Conservation (phyloP, 2,888 invertebrate species). For the Blera fallax region DNA sequence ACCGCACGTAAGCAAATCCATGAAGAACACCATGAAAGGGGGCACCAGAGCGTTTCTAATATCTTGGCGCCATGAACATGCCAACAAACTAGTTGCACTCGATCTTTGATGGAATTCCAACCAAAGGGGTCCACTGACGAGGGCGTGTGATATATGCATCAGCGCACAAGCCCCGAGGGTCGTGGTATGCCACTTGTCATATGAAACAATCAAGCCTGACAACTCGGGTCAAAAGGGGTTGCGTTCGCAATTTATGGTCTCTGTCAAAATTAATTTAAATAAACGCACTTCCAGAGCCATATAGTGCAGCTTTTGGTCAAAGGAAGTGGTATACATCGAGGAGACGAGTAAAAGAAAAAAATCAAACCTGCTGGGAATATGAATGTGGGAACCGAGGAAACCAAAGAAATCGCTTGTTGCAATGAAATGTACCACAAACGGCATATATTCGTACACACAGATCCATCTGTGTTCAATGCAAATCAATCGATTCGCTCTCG, state of each 20-base stretch:
- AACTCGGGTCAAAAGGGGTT: conserved; percentile 38
- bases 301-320: not conserved
- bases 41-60: conserved; percentile 69
- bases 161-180: conserved; percentile 37
- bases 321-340: conserved; percentile 30
- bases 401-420: not conserved
- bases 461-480: conserved; percentile 64
- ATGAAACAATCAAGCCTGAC: conserved; percentile 22
- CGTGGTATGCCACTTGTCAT: conserved; percentile 12
- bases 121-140: conserved; percentile 21
- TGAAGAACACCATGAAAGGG: conserved; percentile 35
- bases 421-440: not conserved
- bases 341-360: not conserved
- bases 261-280: conserved; percentile 67
- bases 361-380: conserved; percentile 46
- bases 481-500: conserved; percentile 64
- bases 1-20: conserved; percentile 58
- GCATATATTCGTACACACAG: not conserved
- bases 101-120: conserved; percentile 29
- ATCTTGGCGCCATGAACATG: conserved; percentile 58
- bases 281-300: conserved; percentile 31
- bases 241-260: conserved; percentile 30
- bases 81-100: conserved; percentile 49
- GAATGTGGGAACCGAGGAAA: conserved; percentile 62
- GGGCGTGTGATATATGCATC: conserved; percentile 69